Base-by-base conservation (phyloP, 2,888 invertebrate species). In the Dexiosoma caninum region DNA sequence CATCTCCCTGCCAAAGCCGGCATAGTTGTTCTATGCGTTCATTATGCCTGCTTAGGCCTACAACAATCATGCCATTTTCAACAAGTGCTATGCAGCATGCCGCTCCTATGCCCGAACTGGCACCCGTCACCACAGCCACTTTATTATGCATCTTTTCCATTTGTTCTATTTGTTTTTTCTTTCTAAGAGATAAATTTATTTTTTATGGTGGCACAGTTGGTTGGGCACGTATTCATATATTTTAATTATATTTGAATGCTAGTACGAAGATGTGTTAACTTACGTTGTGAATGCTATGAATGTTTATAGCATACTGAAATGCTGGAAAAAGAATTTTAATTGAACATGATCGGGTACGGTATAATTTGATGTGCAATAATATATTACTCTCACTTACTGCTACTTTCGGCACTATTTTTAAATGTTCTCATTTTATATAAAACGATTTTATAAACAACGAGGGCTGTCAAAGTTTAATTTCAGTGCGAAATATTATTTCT, bases 51-150 rank as follows among this genome's bases (percentile, higher is more conserved):
- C 92, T 92, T 82, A 92, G 86, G 0, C 92, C 92, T 1, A 92
- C 90, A 0, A 93, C 93, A 60, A 90, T 90, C 84, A 93, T 84
- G 0, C 93, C 93, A 23, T 89, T 86, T 46, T 89, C 85, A 0
- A 91, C 90, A 30, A 93, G 86, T 59, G 90, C 87, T 60, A 86
- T 86, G 19, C 87, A 87, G 55, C 91, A 88, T 0, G 91, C 91
- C 1, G 91, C 91, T 9, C 92, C 93, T 74, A 93, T 93, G 0
- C 93, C 93, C 0, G 91, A 89, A 86, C 93, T 93, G 9, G 93
- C 93, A 1, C 93, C 93, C 0, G 93, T 93, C 53, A 93, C 92
- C 27, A 93, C 91, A 0, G 93, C 93, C 0, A 92, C 91, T 83
- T 92, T 92, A 78, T 92, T 92, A 1, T 84, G 84, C 93, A 93